Evolutionary conservation across 2,888 invertebrate genomes (phyloP), one percentile per base, ranked within the genome.

Genomic region (Lasioglossum villosulum): DNA sequence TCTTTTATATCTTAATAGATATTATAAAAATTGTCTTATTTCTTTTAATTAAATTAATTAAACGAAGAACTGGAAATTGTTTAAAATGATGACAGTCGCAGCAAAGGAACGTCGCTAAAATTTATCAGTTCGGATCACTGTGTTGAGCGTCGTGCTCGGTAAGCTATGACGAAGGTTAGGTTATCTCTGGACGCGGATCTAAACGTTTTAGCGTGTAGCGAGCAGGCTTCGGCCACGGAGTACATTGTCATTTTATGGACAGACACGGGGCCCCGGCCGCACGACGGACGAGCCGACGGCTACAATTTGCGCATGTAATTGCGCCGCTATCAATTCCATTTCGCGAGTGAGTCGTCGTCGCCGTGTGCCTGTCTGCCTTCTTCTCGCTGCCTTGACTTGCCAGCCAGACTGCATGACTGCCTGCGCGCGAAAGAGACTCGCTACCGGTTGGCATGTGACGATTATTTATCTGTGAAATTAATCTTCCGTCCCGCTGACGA

Each of bases 91-190:
- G 45, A 45, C 45, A 45, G 45, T 45, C 0, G 14, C 45, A 16
- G 14, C 16, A 45, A 45, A 45, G 45, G 48, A 8, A 1, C 19
- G 48, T 48, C 48, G 48, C 19, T 48, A 48, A 48, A 48, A 48
- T 23, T 48, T 48, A 48, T 48, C 19, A 23, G 6, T 48, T 48
- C 48, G 48, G 19, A 23, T 74, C 93, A 93, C 14, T n/a, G 66
- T 16, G 66, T 30, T 34, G 12, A 5, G 93, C 94, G 93, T 94
- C 92, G 94, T 90, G 94, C 94, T 94, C 92, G 93, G 94, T 92
- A 94, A 94, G 92, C 94, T 94, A 93, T 94, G 94, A 94, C 94
- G 94, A 94, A 94, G 94, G 94, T 94, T 94, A 94, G 91, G 90
- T 92, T 94, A 94, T 94, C 94, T 94, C 87, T 77, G 87, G 88